Conservation (phyloP, 2,113 vertebrate genomes). For the Protobothrops flavoviridis region DNA sequence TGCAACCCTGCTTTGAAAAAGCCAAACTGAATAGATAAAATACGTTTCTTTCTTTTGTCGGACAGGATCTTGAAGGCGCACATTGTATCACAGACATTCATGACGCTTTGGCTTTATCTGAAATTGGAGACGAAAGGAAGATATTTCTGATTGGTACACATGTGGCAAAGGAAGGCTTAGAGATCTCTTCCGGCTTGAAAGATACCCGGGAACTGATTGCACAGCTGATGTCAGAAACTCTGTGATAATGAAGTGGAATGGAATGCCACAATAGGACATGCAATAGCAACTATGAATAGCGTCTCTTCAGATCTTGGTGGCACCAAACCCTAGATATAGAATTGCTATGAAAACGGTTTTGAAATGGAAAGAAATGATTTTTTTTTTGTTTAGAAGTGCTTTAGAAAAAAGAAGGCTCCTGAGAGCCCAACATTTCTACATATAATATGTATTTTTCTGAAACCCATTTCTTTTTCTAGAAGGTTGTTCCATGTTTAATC, state of each 20-base stretch:
- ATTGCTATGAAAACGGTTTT: constrained; percentile 35
- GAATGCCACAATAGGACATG: neutral
- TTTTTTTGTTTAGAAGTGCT: constrained; percentile 25
- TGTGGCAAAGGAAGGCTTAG: constrained; percentile 69
- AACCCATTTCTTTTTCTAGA: neutral
- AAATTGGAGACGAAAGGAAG: constrained; percentile 79
- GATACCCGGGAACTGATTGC: constrained; percentile 85
- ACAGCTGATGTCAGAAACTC: constrained; percentile 74
- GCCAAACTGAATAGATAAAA: constrained; percentile 13
- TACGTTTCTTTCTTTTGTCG: constrained; percentile 26
- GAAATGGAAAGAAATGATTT: constrained; percentile 36
- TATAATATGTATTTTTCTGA: neutral
- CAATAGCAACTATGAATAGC: constrained; percentile 27
- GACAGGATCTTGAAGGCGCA: constrained; percentile 83
- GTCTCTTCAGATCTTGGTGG: constrained; percentile 11
- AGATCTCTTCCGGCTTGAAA: constrained; percentile 77
- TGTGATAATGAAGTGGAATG: constrained; percentile 42
- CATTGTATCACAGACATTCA: constrained; percentile 88
- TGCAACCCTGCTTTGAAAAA: neutral
- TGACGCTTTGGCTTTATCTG: constrained; percentile 80
- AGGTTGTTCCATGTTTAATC: neutral
- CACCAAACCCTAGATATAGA: constrained; percentile 29
- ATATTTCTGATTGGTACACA: constrained; percentile 88
- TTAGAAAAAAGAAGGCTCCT: neutral
- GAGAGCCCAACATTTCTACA: neutral